Conservation (phyloP, 2,888 invertebrate genomes). For the Lomographa bimaculata region DNA sequence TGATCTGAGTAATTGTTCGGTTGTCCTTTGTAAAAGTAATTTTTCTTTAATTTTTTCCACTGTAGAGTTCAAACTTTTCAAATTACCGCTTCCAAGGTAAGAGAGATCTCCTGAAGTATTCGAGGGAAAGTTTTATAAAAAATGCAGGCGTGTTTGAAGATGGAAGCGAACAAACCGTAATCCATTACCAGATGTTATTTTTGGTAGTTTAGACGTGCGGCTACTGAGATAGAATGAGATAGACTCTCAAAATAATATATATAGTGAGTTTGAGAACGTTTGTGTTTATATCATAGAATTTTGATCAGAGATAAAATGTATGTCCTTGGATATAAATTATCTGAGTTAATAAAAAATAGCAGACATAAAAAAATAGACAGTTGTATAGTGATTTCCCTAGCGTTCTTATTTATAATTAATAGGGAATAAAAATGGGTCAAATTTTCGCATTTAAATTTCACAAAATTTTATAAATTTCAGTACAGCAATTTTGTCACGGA, state of each 20-base stretch:
- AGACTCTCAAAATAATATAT: conserved; percentile 1
- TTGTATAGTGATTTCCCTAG: too few species aligned
- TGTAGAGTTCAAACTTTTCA: conserved; percentile 18
- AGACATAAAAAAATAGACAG: too few species aligned
- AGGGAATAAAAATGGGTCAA: too few species aligned
- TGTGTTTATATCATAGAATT: too few species aligned
- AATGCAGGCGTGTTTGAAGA: background rate
- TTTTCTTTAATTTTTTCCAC: background rate
- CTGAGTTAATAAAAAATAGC: too few species aligned
- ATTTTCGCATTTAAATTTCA: too few species aligned
- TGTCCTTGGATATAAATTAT: too few species aligned
- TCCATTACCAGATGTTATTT: conserved; percentile 10
- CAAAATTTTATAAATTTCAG: too few species aligned
- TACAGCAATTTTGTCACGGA: too few species aligned
- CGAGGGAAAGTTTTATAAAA: background rate
- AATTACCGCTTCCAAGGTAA: conserved; percentile 22
- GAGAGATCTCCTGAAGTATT: conserved; percentile 1
- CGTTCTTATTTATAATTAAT: too few species aligned
- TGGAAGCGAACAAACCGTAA: conserved; percentile 3
- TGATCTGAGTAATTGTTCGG: background rate
- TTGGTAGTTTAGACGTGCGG: background rate
- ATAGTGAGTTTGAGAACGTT: too few species aligned
- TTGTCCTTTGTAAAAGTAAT: background rate
- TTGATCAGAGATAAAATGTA: too few species aligned
- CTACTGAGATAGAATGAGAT: background rate